A percentile compares a stretch with the other conserved stretches of the same genome.
phyloP scores from a whole-genome alignment of 1,140 invertebrate species.

The Meloidogyne floridensis region DNA sequence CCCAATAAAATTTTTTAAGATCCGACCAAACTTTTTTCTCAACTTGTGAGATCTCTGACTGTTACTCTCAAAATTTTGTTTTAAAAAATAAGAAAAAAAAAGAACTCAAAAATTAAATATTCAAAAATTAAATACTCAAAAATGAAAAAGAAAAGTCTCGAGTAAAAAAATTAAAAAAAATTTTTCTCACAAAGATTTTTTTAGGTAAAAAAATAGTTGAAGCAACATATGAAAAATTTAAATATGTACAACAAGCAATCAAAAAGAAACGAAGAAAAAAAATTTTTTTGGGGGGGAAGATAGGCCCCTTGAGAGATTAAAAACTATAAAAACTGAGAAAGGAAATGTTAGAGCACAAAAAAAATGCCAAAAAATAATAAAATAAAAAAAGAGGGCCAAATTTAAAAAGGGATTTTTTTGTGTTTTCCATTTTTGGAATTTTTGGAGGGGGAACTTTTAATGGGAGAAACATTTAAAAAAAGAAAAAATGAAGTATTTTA shows the following conservation, averaged over 20 bases:
- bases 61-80: too few species aligned
- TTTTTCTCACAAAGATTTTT: not conserved
- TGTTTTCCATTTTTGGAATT: not conserved
- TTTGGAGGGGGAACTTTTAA: not conserved
- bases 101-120: too few species aligned
- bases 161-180: not conserved
- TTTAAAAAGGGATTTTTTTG: not conserved
- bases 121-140: not conserved
- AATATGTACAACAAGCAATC: not conserved
- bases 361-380: not conserved
- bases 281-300: not conserved
- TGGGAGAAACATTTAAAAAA: too few species aligned
- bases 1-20: too few species aligned
- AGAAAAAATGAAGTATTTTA: too few species aligned
- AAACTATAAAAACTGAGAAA: not conserved
- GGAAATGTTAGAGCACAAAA: not conserved
- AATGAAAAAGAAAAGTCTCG: not conserved
- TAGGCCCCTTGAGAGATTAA: not conserved
- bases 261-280: not conserved
- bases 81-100: too few species aligned
- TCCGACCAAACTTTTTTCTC: too few species aligned
- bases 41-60: too few species aligned
- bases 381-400: not conserved
- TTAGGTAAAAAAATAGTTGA: not conserved
- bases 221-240: not conserved